Evolutionary conservation across 37 sponge, comb jelly and placozoan genomes (phyloP).

Genomic region (Halisarca cf. caerulea): DNA sequence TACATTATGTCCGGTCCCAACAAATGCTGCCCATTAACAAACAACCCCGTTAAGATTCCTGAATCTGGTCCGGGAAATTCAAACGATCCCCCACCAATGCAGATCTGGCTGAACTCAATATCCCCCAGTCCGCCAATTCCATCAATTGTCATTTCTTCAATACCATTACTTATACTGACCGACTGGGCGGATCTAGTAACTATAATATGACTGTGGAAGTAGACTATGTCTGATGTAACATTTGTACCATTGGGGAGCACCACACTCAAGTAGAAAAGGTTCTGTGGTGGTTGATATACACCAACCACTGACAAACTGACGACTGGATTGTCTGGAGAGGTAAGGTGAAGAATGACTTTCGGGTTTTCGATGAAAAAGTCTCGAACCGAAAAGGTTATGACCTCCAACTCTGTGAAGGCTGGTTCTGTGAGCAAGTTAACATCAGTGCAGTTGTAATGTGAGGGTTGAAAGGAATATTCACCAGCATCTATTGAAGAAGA

Average conservation of each 20-base stretch:
- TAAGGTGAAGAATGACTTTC: slow-evolving; percentile 5
- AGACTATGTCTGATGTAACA: background rate
- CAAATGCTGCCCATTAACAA: background rate
- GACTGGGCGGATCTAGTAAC: background rate
- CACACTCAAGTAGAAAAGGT: background rate
- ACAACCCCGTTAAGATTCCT: background rate
- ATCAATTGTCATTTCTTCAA: background rate
- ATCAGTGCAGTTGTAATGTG: background rate
- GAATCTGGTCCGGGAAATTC: background rate
- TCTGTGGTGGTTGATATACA: background rate
- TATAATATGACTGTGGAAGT: background rate
- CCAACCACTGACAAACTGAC: background rate
- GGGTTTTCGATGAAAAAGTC: background rate
- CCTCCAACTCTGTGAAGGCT: slow-evolving; percentile 3
- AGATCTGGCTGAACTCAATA: background rate
- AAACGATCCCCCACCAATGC: background rate
- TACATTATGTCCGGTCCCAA: background rate
- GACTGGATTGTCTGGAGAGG: background rate
- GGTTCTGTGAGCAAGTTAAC: slow-evolving; percentile 4
- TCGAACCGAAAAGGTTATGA: background rate
- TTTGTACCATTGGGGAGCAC: background rate
- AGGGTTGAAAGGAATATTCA: too few relatives aligned
- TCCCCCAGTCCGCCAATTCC: background rate
- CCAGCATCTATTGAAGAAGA: too few relatives aligned
- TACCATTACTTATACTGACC: background rate